Evolutionary conservation across 2,888 invertebrate genomes (phyloP), one percentile per base, ranked within the genome.

Genomic region (Diploptera punctata): DNA sequence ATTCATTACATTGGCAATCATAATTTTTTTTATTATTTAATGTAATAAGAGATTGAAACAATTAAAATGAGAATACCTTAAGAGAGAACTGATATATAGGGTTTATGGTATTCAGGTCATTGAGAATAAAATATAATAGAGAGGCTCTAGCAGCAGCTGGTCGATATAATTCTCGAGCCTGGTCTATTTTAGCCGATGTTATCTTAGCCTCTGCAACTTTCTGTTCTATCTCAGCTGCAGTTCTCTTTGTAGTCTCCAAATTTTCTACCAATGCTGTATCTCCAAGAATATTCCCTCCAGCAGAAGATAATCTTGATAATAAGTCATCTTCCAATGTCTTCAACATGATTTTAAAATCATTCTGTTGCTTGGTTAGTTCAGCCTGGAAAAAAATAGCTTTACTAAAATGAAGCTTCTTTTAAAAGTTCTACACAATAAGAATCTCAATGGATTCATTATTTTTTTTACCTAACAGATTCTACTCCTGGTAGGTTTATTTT

Each of bases 51-150:
- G n/a, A n/a, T n/a, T n/a, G n/a, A n/a, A n/a, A n/a, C n/a, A n/a
- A n/a, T n/a, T n/a, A n/a, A n/a, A n/a, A n/a, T n/a, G n/a, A n/a
- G 9, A 13, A 67, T 82, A 92, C 95, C 89, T 98, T 98, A 74
- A 98, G 85, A 16, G 98, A 98, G 84, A 98, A 98, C 82, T 98
- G 97, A 82, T 98, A 98, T 79, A 98, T 97, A 0, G 97, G 97
- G 84, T 98, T 97, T 75, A 98, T 97, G 38, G 95, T 97, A 83
- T 97, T 95, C 73, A 98, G 86, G 78, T 98, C 98, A 80, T 98
- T 98, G 49, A 98, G 85, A 77, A 98, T 97, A 80, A 98, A 98
- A 83, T 98, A 98, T 0, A 98, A 86, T 3, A 98, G 86, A 70
- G 97, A 97, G 0, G 98, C 97, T 80, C 98, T 87, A 0, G 96